Percentiles rank a stretch among this genome's conserved stretches.
Evolutionary conservation across 2,888 invertebrate species (phyloP).

Genomic region (Oxystoma pomonae): DNA sequence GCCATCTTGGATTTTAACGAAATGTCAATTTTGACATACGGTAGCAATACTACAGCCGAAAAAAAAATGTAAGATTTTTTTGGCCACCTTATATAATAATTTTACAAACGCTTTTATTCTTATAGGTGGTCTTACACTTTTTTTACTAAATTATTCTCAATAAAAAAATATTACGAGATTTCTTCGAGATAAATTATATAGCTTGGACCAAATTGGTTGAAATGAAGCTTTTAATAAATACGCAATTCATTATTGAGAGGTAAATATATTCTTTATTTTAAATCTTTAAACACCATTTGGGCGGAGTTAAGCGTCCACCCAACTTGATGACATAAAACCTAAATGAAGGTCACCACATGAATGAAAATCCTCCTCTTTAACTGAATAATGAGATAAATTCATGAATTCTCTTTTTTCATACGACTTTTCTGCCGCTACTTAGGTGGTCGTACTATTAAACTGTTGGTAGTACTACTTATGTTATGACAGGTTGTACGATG

Average conservation of each 20-base stretch:
- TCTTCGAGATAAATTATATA: too few species aligned
- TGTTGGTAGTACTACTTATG: background rate
- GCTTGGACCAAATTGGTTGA: too few species aligned
- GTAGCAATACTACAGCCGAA: too few species aligned
- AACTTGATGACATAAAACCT: background rate
- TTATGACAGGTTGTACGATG: background rate
- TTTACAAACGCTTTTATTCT: too few species aligned
- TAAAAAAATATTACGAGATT: too few species aligned
- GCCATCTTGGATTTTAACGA: too few species aligned
- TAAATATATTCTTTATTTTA: background rate
- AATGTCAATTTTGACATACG: too few species aligned
- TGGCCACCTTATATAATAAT: too few species aligned
- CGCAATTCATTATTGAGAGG: background rate
- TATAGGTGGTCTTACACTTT: too few species aligned
- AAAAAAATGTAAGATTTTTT: too few species aligned
- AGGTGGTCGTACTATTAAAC: background rate
- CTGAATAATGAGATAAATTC: background rate
- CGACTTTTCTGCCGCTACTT: background rate
- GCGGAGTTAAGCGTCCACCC: background rate
- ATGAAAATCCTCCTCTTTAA: background rate
- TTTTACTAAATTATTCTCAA: too few species aligned
- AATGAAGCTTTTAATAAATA: too few species aligned
- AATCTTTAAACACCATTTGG: background rate
- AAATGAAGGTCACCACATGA: background rate
- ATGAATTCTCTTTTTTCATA: background rate